Percentiles rank a stretch among this genome's conserved stretches.
These are phyloP conservation scores for Acipenser oxyrinchus DNA, from an alignment of 2,797 vertebrate genomes.

Conservation along the genomic window DNA sequence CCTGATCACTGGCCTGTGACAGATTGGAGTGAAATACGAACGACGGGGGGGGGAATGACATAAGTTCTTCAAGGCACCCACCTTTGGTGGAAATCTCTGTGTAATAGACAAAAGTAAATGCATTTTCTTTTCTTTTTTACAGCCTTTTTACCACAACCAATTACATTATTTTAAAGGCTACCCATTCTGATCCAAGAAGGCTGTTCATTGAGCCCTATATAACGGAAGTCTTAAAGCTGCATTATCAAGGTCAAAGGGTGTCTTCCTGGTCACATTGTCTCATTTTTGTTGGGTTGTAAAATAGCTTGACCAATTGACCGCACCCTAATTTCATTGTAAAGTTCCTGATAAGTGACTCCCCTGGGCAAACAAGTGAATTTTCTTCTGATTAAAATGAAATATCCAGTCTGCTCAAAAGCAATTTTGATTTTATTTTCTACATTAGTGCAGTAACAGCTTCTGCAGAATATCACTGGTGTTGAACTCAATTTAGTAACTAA, in stretches of 20 bases:
- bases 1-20: slow-evolving; percentile 30
- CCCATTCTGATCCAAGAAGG: slow-evolving; percentile 17
- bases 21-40: slow-evolving; percentile 21
- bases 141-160: slow-evolving; percentile 14
- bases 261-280: slow-evolving; percentile 48
- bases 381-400: background rate
- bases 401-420: background rate
- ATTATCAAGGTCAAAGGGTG: slow-evolving; percentile 49
- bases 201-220: slow-evolving; percentile 13
- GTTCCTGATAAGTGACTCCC: slow-evolving; percentile 40
- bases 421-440: no score
- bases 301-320: slow-evolving; percentile 55
- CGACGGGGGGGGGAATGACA: slow-evolving; percentile 5
- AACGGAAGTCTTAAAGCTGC: background rate
- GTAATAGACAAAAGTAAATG: no score
- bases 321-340: slow-evolving; percentile 48
- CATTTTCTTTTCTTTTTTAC: background rate
- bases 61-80: slow-evolving; percentile 10
- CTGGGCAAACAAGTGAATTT: slow-evolving; percentile 27
- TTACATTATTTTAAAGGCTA: slow-evolving; percentile 32
- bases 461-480: no score
- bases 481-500: no score
- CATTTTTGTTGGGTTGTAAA: slow-evolving; percentile 70
- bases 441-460: no score
- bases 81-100: no score